Evolutionary conservation across 2,113 vertebrate species (phyloP).

Genomic region (Varanus salvator): DNA sequence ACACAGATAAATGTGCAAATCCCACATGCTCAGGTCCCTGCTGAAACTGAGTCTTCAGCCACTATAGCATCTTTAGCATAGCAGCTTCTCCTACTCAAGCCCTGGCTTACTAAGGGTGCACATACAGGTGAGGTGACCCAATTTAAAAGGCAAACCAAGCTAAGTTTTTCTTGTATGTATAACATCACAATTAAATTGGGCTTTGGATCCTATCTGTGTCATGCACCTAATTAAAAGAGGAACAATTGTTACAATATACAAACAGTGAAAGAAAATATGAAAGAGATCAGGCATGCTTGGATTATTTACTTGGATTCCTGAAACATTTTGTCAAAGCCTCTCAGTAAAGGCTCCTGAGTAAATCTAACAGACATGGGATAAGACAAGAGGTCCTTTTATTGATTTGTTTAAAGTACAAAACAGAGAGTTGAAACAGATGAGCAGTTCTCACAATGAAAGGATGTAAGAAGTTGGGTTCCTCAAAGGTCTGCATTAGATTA

Average conservation of each 20-base stretch:
- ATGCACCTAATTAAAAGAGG: background rate
- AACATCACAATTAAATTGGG: background rate
- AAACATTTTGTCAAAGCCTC: background rate
- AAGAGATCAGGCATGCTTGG: background rate
- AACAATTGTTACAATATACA: background rate
- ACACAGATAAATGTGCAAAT: too few species aligned
- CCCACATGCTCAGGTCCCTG: background rate
- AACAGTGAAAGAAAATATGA: background rate
- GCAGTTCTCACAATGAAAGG: background rate
- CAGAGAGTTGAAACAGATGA: background rate
- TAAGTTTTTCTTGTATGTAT: background rate
- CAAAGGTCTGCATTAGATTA: background rate
- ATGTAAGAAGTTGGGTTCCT: background rate
- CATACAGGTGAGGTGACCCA: background rate
- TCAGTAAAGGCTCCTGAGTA: background rate
- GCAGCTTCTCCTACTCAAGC: background rate
- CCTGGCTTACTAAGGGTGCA: background rate
- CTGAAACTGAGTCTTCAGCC: background rate
- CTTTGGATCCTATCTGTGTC: background rate
- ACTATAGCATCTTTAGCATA: background rate
- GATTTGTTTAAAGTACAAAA: background rate
- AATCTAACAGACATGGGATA: background rate
- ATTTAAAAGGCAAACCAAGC: background rate
- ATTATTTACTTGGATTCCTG: background rate
- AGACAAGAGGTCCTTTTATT: background rate